Evolutionary conservation across 1,140 invertebrate species (phyloP), one percentile per base, ranked within the genome.

Genomic region (Drosophila albomicans): DNA sequence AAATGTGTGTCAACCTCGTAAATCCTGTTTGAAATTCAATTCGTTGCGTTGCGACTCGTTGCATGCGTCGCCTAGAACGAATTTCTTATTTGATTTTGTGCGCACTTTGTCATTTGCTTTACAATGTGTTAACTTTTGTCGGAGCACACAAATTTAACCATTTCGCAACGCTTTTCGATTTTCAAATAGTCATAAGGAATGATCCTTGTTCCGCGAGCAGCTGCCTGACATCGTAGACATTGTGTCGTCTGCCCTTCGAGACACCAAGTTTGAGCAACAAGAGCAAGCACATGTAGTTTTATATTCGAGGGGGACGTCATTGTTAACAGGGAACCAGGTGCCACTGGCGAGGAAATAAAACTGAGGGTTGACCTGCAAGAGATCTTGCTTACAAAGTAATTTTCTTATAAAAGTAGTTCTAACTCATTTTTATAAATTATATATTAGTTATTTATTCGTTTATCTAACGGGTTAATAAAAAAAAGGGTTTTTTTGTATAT

Each of bases 71-170:
- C 16, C 70, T 89, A 85, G 78, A 79, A 81, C 85, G 80, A 88
- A 88, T 88, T 88, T 88, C 85, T 88, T 88, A 88, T 88, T 88
- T 88, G 85, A 88, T 88, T 89, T 89, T 89, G 66, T 84, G 79
- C 77, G 71, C 77, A 81, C 48, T 81, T 66, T 81, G 79, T 81
- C 79, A 81, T 76, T 78, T 74, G 76, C 85, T 76, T 75, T 78
- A 81, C 85, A 84, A 84, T 89, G 81, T 88, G 80, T 88, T 81
- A 88, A 88, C 85, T 81, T 79, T 62, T 81, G 84, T 68, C 43
- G 65, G 46, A 82, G 80, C 64, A 80, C 62, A 79, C 75, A 81
- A 88, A 89, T 89, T 89, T 10, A 35, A 41, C 32, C 71, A 43
- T 81, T 89, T 89, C 69, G 85, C 72, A 85, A 89, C 85, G 85